Percentiles rank a stretch among this genome's conserved stretches.
phyloP scores from a whole-genome alignment of 2,113 vertebrate species.

The Garra rufa region DNA sequence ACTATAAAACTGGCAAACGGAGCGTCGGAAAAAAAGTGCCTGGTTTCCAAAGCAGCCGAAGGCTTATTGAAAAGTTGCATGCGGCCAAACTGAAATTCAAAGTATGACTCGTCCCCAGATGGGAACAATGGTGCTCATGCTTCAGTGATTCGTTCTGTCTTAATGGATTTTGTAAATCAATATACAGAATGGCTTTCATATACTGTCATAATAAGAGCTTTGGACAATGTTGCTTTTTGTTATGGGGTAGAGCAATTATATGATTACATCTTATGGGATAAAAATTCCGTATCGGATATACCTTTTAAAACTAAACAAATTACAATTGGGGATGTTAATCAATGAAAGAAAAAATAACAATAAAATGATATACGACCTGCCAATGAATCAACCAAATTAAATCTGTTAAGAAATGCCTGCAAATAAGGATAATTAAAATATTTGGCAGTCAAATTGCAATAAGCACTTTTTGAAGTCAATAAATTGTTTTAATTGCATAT shows the following conservation, averaged over 20 bases:
- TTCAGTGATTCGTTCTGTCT: not conserved
- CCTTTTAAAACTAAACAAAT: not conserved
- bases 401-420: not conserved
- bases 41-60: not conserved
- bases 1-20: constrained; percentile 19
- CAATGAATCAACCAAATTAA: constrained; percentile 7
- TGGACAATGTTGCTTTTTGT: not conserved
- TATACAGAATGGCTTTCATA: constrained; percentile 4
- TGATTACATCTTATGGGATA: not conserved
- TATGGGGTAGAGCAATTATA: constrained; percentile 13
- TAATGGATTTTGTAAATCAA: constrained; percentile 35
- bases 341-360: not conserved
- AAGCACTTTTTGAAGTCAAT: not conserved
- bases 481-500: not conserved
- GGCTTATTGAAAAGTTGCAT: constrained; percentile 8
- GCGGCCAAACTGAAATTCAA: constrained; percentile 19
- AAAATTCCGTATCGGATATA: not conserved
- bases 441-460: not conserved
- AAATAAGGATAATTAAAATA: not conserved
- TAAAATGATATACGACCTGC: not conserved
- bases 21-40: constrained; percentile 10
- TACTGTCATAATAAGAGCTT: constrained; percentile 7
- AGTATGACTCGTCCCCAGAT: not conserved
- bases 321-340: not conserved
- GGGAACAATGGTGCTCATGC: not conserved